Base-by-base conservation (phyloP, 2,113 vertebrate genomes). In the Prunella himalayana region DNA sequence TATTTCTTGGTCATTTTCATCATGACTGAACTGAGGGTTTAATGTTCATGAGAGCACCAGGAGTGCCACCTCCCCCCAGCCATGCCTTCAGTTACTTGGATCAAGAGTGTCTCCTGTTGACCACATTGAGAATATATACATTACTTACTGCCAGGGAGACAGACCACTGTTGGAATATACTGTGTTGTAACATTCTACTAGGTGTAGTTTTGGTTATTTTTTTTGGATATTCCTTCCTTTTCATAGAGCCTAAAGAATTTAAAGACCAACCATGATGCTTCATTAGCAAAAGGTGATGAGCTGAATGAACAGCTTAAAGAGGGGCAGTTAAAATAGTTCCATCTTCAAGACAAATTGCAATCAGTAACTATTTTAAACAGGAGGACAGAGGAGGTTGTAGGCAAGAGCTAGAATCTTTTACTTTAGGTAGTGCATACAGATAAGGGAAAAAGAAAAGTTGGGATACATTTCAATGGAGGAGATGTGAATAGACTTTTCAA, bases 261-360 rank as follows among this genome's bases (percentile, higher is more conserved):
- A 51, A 99, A 98, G 94, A 92, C 87, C 15, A 98, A 96, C 94
- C 98, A 98, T 13, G 98, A 99, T n/a, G 97, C 96, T 8, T 97
- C 98, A 15, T 97, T 99, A 97, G 90, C 50, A 64, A 98, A 98
- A 92, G 96, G 98, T 61, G 98, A 98, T 22, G 98, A 99, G 50
- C 97, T 99, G 47, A 98, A 97, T 7, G 51, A 59, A 15, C 97
- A 98, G 70, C 98, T 99, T 45, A 98, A 98, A 93, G 98, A 98
- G 10, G 98, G 99, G 68, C 96, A 97, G 28, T 66, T 97, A 20
- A 98, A 97, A 79, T 97, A 92, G 84, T 90, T 98, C 85, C 95
- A 95, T 8, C 98, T 99, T 65, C 97, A 99, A 97, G 98, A 96
- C 7, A 96, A 97, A 31, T 79, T 98, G 68, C 98, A 98, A 8